A percentile compares a stretch with the other conserved stretches of the same genome.
Evolutionary conservation across 1,140 invertebrate species (phyloP).

Genomic region (Musca domestica): DNA sequence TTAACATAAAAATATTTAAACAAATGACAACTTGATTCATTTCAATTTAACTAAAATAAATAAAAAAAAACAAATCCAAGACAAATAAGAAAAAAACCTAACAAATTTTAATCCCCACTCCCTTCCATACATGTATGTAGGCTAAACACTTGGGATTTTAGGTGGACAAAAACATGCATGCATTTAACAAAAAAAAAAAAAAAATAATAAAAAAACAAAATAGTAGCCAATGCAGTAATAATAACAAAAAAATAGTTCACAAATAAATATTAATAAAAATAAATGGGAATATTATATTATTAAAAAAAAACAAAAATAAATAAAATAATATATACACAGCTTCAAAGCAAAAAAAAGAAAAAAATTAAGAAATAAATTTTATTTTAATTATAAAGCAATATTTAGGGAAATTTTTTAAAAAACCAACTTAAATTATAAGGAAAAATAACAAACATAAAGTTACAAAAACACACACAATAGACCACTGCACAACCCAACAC

Average conservation of each 20-base stretch:
- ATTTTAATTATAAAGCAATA: constrained; percentile 18
- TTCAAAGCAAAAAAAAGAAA: constrained; percentile 5
- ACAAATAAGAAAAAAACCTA: background rate
- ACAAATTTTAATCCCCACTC: no score
- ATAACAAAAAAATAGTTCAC: background rate
- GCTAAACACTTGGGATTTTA: no score
- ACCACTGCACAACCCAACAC: background rate
- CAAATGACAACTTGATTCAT: background rate
- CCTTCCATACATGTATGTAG: no score
- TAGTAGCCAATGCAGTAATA: background rate
- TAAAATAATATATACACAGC: background rate
- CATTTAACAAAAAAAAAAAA: background rate
- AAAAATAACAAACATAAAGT: background rate
- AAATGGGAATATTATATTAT: constrained; percentile 6
- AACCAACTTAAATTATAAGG: background rate
- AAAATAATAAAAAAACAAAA: background rate
- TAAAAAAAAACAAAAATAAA: background rate
- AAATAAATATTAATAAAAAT: constrained; percentile 2
- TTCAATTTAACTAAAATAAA: constrained; percentile 11
- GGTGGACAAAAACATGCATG: background rate
- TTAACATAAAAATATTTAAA: background rate
- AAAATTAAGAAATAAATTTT: background rate
- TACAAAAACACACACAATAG: background rate
- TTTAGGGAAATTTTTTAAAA: constrained; percentile 17
- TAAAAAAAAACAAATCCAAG: background rate